Evolutionary conservation across 2,113 vertebrate species (phyloP), one percentile per base, ranked within the genome.

Genomic region (Electrona antarctica): DNA sequence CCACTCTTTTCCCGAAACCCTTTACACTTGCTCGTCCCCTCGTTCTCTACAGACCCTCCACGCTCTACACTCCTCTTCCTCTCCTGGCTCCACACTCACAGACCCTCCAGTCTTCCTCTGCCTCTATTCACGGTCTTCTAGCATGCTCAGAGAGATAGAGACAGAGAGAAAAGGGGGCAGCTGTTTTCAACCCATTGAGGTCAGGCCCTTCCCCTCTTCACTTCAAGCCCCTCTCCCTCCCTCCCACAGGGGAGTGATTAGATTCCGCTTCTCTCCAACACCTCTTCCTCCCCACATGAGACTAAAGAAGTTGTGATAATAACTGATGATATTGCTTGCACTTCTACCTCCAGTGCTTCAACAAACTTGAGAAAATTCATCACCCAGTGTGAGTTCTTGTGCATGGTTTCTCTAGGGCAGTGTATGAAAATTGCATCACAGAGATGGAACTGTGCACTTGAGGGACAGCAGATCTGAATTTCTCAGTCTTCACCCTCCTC

Each of bases 171-270:
- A 84, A 84, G 74, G 73, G 83, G 85, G 87, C 91, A 93, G 91
- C 92, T 93, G 92, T 89, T 91, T 89, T 81, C 33, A 83, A 81
- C 73, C 85, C 47, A 80, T 82, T 89, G 88, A 84, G 85, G 78
- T 87, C 83, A 87, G 81, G 77, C 81, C 87, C 86, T 81, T 88
- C 90, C 91, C 85, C 74, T 87, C 80, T 79, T 57, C 66, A 63
- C 70, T 78, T 80, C 79, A 79, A 41, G 68, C 83, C 77, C 76
- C 66, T 66, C 79, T 74, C 62, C 13, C 72, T 78, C 77, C 78
- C 81, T 83, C 58, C 58, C 84, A 69, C 14, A 60, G 74, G 80
- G 76, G 67, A 89, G 72, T 79, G 67, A 84, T 77, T 74, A 80
- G 78, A 85, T 64, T 71, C 64, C 82, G 75, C 77, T 52, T 56